These are phyloP conservation scores for Ambastaia sidthimunki DNA, from an alignment of 2,797 vertebrate genomes.

Conservation along the genomic window DNA sequence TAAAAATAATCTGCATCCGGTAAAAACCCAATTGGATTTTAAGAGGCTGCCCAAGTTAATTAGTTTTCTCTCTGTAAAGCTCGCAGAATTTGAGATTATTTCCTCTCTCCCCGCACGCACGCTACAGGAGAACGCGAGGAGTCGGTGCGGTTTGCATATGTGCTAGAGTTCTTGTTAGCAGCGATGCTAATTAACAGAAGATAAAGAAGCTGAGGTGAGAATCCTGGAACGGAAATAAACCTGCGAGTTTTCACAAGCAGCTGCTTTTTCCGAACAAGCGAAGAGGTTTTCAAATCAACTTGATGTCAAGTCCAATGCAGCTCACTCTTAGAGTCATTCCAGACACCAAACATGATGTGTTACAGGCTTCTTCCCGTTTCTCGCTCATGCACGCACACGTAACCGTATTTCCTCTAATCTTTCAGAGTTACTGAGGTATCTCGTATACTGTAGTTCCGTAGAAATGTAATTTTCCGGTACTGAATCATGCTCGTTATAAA, in stretches of 20 bases:
- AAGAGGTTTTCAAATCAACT: conserved; percentile 52
- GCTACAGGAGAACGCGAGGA: conserved; percentile 58
- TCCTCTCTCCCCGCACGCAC: conserved; percentile 51
- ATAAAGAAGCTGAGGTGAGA: conserved; percentile 75
- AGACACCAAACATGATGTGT: conserved; percentile 36
- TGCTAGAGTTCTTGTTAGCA: conserved; percentile 73
- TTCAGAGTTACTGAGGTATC: conserved; percentile 22
- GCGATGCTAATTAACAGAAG: conserved; percentile 78
- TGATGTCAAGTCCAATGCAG: conserved; percentile 50
- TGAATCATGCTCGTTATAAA: neutral
- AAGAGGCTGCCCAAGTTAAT: conserved; percentile 63
- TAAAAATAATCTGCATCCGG: conserved; percentile 58
- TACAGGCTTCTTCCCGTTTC: conserved; percentile 34
- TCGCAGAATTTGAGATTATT: conserved; percentile 62
- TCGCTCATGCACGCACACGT: neutral
- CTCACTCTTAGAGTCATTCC: conserved; percentile 33
- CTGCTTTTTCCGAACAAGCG: conserved; percentile 52
- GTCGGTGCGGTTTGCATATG: conserved; percentile 65
- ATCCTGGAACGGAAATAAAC: conserved; percentile 75
- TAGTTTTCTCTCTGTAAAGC: conserved; percentile 63
- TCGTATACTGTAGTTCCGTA: conserved; percentile 15
- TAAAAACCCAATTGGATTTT: conserved; percentile 60
- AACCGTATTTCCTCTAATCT: conserved; percentile 18
- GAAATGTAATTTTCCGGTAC: conserved; percentile 17
- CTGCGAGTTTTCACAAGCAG: conserved; percentile 72